Conservation (phyloP, 2,888 invertebrate genomes). For the Pycnomerus fuliginosus region DNA sequence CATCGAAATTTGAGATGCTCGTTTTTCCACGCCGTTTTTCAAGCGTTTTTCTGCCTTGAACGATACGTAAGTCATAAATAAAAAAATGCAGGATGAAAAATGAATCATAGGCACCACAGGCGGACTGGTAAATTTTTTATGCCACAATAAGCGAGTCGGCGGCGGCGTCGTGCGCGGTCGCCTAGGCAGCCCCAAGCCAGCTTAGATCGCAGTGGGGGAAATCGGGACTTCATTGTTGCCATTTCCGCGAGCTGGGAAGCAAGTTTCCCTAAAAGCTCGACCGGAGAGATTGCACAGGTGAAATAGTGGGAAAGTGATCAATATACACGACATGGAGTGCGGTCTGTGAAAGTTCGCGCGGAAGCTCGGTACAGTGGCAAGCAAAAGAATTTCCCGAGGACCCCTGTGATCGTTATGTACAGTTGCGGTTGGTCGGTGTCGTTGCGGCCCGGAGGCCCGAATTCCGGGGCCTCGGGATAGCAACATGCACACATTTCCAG, state of each 20-base stretch:
- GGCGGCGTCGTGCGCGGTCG: conserved; percentile 28
- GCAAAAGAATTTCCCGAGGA: too few species aligned
- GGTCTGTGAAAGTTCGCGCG: conserved; percentile 20
- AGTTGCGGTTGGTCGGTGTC: conserved; percentile 20
- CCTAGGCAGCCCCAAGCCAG: conserved; percentile 34
- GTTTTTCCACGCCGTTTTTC: too few species aligned
- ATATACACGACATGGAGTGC: conserved; percentile 37
- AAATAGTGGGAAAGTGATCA: conserved; percentile 41
- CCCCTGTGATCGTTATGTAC: conserved; percentile 20
- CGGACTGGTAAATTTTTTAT: conserved; percentile 28
- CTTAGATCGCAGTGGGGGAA: conserved; percentile 25
- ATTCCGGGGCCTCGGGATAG: conserved; percentile 22
- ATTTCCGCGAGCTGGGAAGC: conserved; percentile 28
- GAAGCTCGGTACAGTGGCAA: too few species aligned
- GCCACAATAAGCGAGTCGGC: conserved; percentile 27
- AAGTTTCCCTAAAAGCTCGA: conserved; percentile 28
- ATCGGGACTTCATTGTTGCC: conserved; percentile 33
- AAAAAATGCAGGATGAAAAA: conserved; percentile 10
- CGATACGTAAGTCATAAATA: too few species aligned
- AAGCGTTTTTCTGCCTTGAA: neutral
- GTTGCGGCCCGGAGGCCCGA: conserved; percentile 11
- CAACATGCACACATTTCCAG: conserved; percentile 27
- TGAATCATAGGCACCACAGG: conserved; percentile 16
- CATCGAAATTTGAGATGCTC: too few species aligned
- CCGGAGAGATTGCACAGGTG: conserved; percentile 33